phyloP scores from a whole-genome alignment of 2,113 vertebrate species.

The Bos javanicus region DNA sequence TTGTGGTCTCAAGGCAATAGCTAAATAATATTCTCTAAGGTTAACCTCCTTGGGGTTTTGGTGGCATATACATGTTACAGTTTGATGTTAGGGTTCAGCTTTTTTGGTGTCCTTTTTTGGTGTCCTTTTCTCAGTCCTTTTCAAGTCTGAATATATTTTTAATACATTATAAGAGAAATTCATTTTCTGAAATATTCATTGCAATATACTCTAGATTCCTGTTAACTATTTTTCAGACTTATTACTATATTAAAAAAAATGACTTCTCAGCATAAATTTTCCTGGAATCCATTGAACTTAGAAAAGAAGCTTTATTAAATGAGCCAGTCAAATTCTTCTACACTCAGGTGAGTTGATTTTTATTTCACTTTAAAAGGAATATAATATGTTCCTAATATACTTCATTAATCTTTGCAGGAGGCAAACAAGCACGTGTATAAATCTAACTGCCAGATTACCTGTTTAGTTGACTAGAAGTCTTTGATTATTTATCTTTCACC shows the following conservation, averaged over 20 bases:
- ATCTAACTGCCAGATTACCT: neutral
- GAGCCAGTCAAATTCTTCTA: too few relatives aligned
- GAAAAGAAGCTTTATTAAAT: too few relatives aligned
- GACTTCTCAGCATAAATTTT: too few relatives aligned
- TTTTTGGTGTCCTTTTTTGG: neutral
- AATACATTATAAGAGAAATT: neutral
- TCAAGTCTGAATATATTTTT: neutral
- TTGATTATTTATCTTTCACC: neutral
- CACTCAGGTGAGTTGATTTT: too few relatives aligned
- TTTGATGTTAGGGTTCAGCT: neutral
- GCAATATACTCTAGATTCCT: too few relatives aligned
- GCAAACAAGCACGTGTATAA: neutral
- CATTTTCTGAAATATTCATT: neutral
- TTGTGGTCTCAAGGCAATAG: too few relatives aligned
- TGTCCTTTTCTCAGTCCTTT: too few relatives aligned
- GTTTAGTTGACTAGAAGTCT: neutral
- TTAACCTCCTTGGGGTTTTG: neutral
- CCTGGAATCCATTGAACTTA: too few relatives aligned
- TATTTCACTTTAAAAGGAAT: neutral
- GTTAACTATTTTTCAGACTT: too few relatives aligned
- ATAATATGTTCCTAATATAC: too few relatives aligned
- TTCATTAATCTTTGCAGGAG: neutral
- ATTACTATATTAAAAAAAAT: too few relatives aligned
- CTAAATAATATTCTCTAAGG: neutral
- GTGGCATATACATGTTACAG: neutral